Evolutionary conservation across 2,888 invertebrate species (phyloP), one percentile per base, ranked within the genome.

Genomic region (Lymantria monacha): DNA sequence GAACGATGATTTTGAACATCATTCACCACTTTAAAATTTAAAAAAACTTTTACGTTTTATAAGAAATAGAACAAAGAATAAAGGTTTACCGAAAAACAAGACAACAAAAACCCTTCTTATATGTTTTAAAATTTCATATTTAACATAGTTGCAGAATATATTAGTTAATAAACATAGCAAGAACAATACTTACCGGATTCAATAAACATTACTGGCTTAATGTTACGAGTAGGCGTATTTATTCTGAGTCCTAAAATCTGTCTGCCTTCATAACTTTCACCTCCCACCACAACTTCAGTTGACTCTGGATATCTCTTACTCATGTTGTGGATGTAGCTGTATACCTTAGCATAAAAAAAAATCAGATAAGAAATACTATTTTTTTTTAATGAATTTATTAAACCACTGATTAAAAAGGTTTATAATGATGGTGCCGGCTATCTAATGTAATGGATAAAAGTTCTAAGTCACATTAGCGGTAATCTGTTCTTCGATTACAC

Each of bases 251-350:
- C 94, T 42, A 92, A 76, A 59, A 94, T 93, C 14, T 91, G 70
- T 11, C 94, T 91, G 0, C 93, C 92, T 68, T 95, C 92, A 66
- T 93, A 93, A 15, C 93, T 92, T 44, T 82, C 73, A 0, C 94
- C 94, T 9, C 87, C 93, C 8, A 88, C 87, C 7, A 94, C 74
- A 1, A 92, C 57, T 49, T 92, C 75, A 0, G 93, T 90, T 41
- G 79, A 81, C 0, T 87, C 63, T 0, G 93, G 88, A 62, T 93
- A 82, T 0, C 74, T 46, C 1, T 57, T 55, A 14, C 90, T 92
- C 58, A 92, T 73, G 3, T 83, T 79, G 14, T 87, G 79, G 36
- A 95, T 65, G 75, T 92, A 94, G 0, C 60, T 63, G 67, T 95
- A 89, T 49, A 93, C 93, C 85, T 93, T n/a, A 41, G 5, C 12